Base-by-base conservation (phyloP, 2,888 invertebrate genomes). In the Bursaphelenchus okinawaensis region DNA sequence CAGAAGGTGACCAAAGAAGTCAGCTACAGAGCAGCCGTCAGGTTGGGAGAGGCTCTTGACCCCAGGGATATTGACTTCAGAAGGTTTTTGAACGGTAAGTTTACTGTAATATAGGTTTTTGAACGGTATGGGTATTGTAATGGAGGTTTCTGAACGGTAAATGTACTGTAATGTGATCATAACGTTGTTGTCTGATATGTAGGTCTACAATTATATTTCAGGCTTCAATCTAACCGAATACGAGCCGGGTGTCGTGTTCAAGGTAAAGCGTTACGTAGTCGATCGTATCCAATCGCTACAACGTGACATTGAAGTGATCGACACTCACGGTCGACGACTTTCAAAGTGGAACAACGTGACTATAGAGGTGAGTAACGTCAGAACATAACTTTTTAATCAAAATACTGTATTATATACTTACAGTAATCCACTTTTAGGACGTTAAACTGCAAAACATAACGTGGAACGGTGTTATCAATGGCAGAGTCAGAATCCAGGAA, bases 361-460 rank as follows among this genome's bases (percentile, higher is more conserved):
- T 16, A 23, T 50, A 0, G 55, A 68, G 7, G 68, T 68, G 6
- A 54, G 54, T n/a, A 23, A 54, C 12, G n/a, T n/a, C n/a, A n/a
- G n/a, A n/a, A n/a, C n/a, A n/a, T n/a, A n/a, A n/a, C n/a, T n/a
- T n/a, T n/a, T n/a, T n/a, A n/a, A n/a, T n/a, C n/a, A n/a, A n/a
- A n/a, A 52, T 52, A 8, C 54, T n/a, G n/a, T n/a, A 7, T 19
- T n/a, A 19, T 8, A 9, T 52, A 7, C 54, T n/a, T 52, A 19
- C 23, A 19, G 20, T 8, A 9, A 19, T 8, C 9, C 26, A 27
- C 20, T 58, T 71, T 50, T 9, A 71, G 74, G 61, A 72, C 40
- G 61, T 72, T 26, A 73, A 76, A 55, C 52, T 72, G 12, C 51
- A 51, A 28, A 72, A 72, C 40, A 72, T 72, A 50, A 74, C 76